Evolutionary conservation across 2,797 vertebrate genomes (phyloP), one percentile per base, ranked within the genome.

Genomic region (Chelidonichthys spinosus): DNA sequence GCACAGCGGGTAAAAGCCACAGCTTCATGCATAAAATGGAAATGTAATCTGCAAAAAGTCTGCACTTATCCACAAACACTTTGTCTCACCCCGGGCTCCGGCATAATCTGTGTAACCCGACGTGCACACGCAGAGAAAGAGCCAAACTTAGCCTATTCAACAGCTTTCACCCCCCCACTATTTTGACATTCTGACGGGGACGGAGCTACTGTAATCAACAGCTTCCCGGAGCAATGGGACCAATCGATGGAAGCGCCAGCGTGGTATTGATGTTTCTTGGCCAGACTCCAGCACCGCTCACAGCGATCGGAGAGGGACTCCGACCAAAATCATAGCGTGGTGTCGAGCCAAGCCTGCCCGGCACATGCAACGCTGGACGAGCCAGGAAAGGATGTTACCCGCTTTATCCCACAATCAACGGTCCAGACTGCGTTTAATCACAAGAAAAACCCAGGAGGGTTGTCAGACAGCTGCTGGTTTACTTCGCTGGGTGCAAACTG

Each of bases 241-340:
- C 75, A 66, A 87, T 88, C 83, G 63, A 80, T 87, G 67, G 76
- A 10, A 40, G 62, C 40, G 2, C 55, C 68, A 63, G 64, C 35
- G 80, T 59, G n/a, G 32, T 85, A 82, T 82, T 74, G 83, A 84
- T 63, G 66, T 71, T 17, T 60, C 53, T 69, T 90, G 90, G 88
- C 86, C 32, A 55, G 14, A 39, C 53, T 80, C 87, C 89, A 91
- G 76, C 46, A 7, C 32, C 7, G 15, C 74, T 49, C 69, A 11
- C 59, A 68, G 63, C 42, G 72, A 76, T 78, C 66, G 58, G 75
- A 84, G 73, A 72, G 65, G 70, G 62, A 76, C 74, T 77, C 49
- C 1, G 44, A 75, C 47, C 65, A 64, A 79, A 85, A 81, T 25
- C 25, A 25, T 59, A 54, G 62, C 33, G 49, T 58, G 61, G 78